These are phyloP conservation scores for Meloidogyne chitwoodi DNA, from an alignment of 1,140 invertebrate genomes.

Conservation along the genomic window DNA sequence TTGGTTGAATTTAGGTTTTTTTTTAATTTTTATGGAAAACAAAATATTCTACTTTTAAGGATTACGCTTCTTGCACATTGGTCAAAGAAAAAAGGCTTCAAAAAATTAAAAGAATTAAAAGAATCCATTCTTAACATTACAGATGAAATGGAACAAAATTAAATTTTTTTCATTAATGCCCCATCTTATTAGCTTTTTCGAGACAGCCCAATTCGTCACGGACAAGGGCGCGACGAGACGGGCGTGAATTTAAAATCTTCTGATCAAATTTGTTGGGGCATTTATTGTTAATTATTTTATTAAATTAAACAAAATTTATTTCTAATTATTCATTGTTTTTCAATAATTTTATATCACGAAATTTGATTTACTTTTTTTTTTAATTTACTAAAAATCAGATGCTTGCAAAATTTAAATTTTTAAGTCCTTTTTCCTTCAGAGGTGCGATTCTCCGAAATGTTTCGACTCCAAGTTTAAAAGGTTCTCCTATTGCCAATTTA, in stretches of 20 bases:
- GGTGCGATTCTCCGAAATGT: neutral
- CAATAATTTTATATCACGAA: neutral
- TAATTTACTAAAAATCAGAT: neutral
- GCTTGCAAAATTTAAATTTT: neutral
- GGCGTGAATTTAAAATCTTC: too few species aligned
- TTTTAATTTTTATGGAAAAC: neutral
- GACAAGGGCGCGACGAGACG: too few species aligned
- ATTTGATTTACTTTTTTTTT: neutral
- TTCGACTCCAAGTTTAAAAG: neutral
- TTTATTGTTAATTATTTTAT: neutral
- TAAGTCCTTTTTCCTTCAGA: neutral
- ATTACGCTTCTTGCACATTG: constrained; percentile 6
- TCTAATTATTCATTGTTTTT: neutral
- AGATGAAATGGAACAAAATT: neutral
- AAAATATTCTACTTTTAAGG: too few species aligned
- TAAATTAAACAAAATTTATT: neutral
- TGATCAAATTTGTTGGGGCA: neutral
- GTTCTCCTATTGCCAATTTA: neutral
- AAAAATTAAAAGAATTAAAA: neutral
- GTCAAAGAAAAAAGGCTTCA: neutral
- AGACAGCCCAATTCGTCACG: too few species aligned
- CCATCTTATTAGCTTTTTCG: too few species aligned
- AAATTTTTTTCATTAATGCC: neutral
- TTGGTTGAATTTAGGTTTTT: constrained; percentile 1
- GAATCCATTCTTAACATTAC: neutral